These are phyloP conservation scores for Cylas formicarius DNA, from an alignment of 1,140 invertebrate genomes.

Conservation along the genomic window DNA sequence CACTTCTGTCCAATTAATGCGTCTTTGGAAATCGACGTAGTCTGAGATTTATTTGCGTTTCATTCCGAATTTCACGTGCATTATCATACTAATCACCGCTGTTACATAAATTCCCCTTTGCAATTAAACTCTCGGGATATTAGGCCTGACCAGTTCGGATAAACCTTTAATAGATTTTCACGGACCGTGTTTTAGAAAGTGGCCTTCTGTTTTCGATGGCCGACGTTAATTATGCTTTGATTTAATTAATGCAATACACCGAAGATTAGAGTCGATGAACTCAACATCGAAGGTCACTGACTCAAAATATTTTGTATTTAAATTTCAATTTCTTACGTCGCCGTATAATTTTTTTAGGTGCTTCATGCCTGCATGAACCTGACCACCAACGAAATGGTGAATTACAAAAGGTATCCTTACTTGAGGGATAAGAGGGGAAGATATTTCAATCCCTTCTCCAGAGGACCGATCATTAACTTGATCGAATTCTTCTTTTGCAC, in stretches of 20 bases:
- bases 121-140: no score
- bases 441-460: slow-evolving; percentile 83
- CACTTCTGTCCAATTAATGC: no score
- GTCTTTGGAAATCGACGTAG: no score
- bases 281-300: not conserved
- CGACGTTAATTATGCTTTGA: not conserved
- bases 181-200: no score
- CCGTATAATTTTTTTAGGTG: slow-evolving; percentile 52
- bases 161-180: no score
- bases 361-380: slow-evolving; percentile 83
- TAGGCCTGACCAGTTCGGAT: no score
- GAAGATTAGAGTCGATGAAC: not conserved
- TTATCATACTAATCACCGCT: no score
- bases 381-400: slow-evolving; percentile 91
- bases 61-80: no score
- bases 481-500: slow-evolving; percentile 83
- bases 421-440: slow-evolving; percentile 76
- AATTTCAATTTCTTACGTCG: no score
- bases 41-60: no score
- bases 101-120: no score
- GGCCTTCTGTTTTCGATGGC: no score
- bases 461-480: slow-evolving; percentile 77
- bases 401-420: slow-evolving; percentile 85
- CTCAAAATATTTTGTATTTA: slow-evolving; percentile 1
- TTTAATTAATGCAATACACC: not conserved